A percentile compares a stretch with the other conserved stretches of the same genome.
Conservation (phyloP, 2,113 vertebrate species). For the Takifugu flavidus region DNA sequence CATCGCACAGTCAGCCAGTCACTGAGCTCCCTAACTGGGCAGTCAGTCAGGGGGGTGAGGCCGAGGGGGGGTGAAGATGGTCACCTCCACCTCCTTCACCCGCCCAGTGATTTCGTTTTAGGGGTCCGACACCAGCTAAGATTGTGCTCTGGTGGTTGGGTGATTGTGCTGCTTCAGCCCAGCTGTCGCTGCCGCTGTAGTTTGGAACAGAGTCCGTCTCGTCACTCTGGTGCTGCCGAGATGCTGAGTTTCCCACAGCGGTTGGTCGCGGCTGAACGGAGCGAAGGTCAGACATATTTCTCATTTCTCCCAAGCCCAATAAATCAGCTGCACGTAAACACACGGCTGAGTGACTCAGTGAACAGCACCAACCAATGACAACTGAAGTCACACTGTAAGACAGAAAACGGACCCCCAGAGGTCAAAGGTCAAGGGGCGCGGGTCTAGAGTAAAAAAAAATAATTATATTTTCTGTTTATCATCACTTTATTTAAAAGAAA, state of each 20-base stretch:
- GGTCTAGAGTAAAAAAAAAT: too few species aligned
- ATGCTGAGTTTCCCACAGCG: constrained; percentile 68
- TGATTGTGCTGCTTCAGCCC: constrained; percentile 11
- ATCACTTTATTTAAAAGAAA: too few species aligned
- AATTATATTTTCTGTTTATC: too few species aligned
- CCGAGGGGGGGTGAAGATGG: constrained; percentile 1
- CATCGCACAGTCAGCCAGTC: constrained; percentile 72
- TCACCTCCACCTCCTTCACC: constrained; percentile 14
- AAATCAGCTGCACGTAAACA: constrained; percentile 49
- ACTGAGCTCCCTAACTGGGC: constrained; percentile 52
- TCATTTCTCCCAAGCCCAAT: constrained; percentile 44
- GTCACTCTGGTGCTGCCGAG: constrained; percentile 51
- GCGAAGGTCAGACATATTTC: constrained; percentile 44
- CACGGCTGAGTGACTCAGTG: constrained; percentile 13
- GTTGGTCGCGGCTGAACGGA: constrained; percentile 5
- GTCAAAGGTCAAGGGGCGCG: constrained; percentile 20
- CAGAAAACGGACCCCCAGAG: background rate
- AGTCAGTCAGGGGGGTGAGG: constrained; percentile 19
- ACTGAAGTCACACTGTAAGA: constrained; percentile 22
- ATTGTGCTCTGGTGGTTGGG: constrained; percentile 31
- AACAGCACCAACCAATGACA: constrained; percentile 32
- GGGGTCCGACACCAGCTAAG: constrained; percentile 5
- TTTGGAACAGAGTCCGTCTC: constrained; percentile 13
- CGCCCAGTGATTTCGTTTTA: constrained; percentile 13
- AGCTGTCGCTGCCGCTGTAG: constrained; percentile 19